These are phyloP conservation scores for Strongylocentrotus purpuratus DNA, from an alignment of 35 echinoderm and acorn worm genomes.

Conservation along the genomic window DNA sequence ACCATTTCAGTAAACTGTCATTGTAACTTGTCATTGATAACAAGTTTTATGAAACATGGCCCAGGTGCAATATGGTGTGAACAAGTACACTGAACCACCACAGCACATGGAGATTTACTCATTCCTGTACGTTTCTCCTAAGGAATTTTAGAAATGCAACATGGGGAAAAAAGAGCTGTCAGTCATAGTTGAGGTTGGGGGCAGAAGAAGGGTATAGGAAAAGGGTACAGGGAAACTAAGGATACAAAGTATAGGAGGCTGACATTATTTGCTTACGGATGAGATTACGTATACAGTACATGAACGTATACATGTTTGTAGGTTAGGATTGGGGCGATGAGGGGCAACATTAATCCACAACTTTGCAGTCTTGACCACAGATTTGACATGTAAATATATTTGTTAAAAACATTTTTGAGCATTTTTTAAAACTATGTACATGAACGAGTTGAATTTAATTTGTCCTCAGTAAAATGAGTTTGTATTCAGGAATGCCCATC, in stretches of 20 bases:
- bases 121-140: neutral
- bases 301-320: no score
- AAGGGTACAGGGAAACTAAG: neutral
- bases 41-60: no score
- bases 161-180: neutral
- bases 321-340: neutral
- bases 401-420: no score
- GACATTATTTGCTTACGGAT: neutral
- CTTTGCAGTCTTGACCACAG: neutral
- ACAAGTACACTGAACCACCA: neutral
- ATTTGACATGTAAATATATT: no score
- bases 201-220: neutral
- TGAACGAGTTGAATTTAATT: no score
- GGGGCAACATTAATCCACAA: neutral
- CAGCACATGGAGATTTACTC: neutral
- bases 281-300: no score
- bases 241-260: neutral
- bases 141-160: neutral
- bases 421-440: no score
- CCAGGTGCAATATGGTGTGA: no score
- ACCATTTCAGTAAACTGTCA: no score
- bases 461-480: no score
- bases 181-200: neutral
- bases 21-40: no score
- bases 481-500: no score